Evolutionary conservation across 2,888 invertebrate species (phyloP).

Genomic region (Drymonia ruficornis): DNA sequence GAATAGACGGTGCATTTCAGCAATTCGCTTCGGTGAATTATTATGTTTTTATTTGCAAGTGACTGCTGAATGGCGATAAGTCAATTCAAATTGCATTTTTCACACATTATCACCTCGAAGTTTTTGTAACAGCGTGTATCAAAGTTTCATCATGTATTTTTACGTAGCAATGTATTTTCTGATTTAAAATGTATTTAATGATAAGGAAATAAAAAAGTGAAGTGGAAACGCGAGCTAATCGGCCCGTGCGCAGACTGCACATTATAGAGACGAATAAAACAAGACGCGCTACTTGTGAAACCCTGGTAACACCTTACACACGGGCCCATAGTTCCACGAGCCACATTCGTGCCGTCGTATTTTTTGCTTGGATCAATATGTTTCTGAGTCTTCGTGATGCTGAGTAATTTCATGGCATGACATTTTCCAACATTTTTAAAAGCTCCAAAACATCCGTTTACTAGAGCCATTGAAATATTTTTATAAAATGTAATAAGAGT

Average conservation of each 20-base stretch:
- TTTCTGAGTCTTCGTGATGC: too few relatives aligned
- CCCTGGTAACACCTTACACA: constrained; percentile 7
- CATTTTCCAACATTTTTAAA: too few relatives aligned
- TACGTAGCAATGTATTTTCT: neutral
- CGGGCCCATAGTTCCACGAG: constrained; percentile 1
- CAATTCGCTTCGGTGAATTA: constrained; percentile 11
- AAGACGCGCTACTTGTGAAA: constrained; percentile 42
- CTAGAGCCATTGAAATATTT: too few relatives aligned
- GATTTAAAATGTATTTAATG: neutral
- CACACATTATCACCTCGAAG: neutral
- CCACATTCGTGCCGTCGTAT: neutral
- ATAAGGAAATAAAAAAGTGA: constrained; percentile 7
- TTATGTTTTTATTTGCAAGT: constrained; percentile 15
- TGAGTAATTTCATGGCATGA: too few relatives aligned
- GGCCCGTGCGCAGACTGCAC: constrained; percentile 32
- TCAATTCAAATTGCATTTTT: constrained; percentile 3
- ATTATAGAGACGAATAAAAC: constrained; percentile 47
- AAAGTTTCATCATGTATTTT: neutral
- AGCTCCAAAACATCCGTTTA: too few relatives aligned
- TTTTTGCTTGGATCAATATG: too few relatives aligned
- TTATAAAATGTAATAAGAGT: too few relatives aligned
- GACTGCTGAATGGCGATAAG: constrained; percentile 11
- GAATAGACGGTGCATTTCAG: constrained; percentile 12
- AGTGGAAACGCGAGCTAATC: constrained; percentile 42
- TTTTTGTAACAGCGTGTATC: neutral